Base-by-base conservation (phyloP, 2,888 invertebrate genomes). In the Therioaphis trifolii region DNA sequence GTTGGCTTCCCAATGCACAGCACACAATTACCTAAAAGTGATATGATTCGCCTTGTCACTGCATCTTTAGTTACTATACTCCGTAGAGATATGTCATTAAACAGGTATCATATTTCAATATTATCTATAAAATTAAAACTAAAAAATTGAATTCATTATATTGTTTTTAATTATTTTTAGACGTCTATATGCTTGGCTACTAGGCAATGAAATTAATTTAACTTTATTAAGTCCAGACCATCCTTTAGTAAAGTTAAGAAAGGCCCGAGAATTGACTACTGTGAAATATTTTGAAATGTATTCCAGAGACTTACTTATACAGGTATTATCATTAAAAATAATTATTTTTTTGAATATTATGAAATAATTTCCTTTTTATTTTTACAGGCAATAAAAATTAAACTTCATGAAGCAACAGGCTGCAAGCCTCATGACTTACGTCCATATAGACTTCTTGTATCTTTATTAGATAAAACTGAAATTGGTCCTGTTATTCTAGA, bases 71-170 rank as follows among this genome's bases (percentile, higher is more conserved):
- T 91, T 61, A 93, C 93, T 9, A 93, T 97, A 85, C 89, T 96
- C 74, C 90, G 96, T 66, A 90, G 97, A 85, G 96, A 97, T 88
- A 96, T 96, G 94, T 96, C 96, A 43, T 90, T 97, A 18, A 97
- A 97, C 88, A 91, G 94, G 92, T 92, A 88, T 85, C 84, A 43
- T 84, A 63, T 74, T 85, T 82, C 52, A 35, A 49, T 29, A 78
- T 66, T 40, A 61, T 35, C 0, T 61, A 29, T 43, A 24, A 18
- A 43, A n/a, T 43, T 12, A 21, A 43, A 43, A 3, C 9, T 69
- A n/a, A 43, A 43, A 43, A 43, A 12, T 43, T 24, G 12, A 21
- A 43, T 21, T 0, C 24, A 43, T 27, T 15, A 61, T 78, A 52
- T 77, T 0, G 4, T 21, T 63, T 66, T 77, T n/a, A 61, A 58